Evolutionary conservation across 2,113 vertebrate species (phyloP).

Genomic region (Tretioscincus oriximinensis): DNA sequence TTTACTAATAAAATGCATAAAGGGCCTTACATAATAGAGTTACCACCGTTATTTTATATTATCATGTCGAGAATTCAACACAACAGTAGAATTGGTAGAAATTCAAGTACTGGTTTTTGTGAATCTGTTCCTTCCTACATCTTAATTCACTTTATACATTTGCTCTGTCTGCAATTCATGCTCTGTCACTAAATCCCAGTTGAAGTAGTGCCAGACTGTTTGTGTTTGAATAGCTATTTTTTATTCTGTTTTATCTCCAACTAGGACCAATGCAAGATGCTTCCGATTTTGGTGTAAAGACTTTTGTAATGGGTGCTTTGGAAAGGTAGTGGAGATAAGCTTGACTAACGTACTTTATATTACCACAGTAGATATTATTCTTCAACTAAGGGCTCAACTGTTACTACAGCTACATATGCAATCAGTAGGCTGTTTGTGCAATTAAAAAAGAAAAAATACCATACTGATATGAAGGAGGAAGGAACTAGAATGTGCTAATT

Average conservation of each 20-base stretch:
- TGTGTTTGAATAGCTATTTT: background rate
- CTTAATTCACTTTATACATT: background rate
- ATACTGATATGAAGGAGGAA: too few relatives aligned
- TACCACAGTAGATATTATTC: background rate
- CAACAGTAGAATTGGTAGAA: background rate
- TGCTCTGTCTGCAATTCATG: background rate
- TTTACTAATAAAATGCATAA: too few relatives aligned
- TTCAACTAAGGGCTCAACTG: background rate
- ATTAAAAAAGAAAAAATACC: too few relatives aligned
- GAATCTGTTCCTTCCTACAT: background rate
- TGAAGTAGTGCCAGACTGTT: background rate
- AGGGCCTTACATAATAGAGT: background rate
- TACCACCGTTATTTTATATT: background rate
- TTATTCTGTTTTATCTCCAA: background rate
- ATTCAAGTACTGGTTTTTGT: too few relatives aligned
- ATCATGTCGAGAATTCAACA: background rate
- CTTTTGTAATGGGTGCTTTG: background rate
- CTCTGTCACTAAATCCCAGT: too few relatives aligned
- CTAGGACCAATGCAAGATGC: background rate
- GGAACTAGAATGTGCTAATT: too few relatives aligned
- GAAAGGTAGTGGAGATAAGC: background rate
- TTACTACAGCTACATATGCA: too few relatives aligned
- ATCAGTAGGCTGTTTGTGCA: too few relatives aligned
- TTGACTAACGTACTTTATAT: background rate
- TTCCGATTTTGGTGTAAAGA: background rate